Conservation (phyloP, 1,140 invertebrate species). For the Zaprionus camerounensis region DNA sequence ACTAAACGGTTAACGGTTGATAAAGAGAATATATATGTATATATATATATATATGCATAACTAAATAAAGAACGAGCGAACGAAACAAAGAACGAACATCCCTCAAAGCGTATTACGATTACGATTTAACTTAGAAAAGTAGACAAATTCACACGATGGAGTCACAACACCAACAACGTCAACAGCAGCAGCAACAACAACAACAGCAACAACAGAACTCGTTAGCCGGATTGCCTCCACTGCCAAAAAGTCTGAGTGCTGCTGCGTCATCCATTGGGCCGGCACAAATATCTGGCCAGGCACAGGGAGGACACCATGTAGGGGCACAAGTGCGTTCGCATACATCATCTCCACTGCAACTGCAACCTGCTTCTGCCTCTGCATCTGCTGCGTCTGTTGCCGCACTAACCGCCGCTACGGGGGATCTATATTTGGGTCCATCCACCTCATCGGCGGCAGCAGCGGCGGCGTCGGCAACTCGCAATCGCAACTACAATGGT, state of each 20-base stretch:
- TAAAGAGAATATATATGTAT: neutral
- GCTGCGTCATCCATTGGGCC: slow-evolving; percentile 85
- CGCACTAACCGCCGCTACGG: slow-evolving; percentile 55
- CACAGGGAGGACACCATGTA: neutral
- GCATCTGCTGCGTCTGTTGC: slow-evolving; percentile 41
- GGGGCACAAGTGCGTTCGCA: slow-evolving; percentile 25
- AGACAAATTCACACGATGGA: slow-evolving; percentile 62
- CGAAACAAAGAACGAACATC: slow-evolving; percentile 11
- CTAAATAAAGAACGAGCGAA: slow-evolving; percentile 17
- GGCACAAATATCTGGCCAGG: slow-evolving; percentile 28
- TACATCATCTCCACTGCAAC: slow-evolving; percentile 48
- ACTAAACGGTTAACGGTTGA: slow-evolving; percentile 86
- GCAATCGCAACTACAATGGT: slow-evolving; percentile 64
- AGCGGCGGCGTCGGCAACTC: slow-evolving; percentile 31
- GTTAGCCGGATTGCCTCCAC: slow-evolving; percentile 89
- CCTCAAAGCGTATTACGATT: neutral
- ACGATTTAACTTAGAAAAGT: slow-evolving; percentile 4
- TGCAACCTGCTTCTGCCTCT: slow-evolving; percentile 15
- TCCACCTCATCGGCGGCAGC: slow-evolving; percentile 72
- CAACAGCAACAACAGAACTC: slow-evolving; percentile 32
- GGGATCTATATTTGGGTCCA: slow-evolving; percentile 74
- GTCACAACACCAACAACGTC: slow-evolving; percentile 34
- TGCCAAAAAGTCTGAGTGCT: slow-evolving; percentile 93
- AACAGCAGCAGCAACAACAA: slow-evolving; percentile 40
- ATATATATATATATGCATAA: neutral